Evolutionary conservation across 2,888 invertebrate species (phyloP).

Genomic region (Noctua comes): DNA sequence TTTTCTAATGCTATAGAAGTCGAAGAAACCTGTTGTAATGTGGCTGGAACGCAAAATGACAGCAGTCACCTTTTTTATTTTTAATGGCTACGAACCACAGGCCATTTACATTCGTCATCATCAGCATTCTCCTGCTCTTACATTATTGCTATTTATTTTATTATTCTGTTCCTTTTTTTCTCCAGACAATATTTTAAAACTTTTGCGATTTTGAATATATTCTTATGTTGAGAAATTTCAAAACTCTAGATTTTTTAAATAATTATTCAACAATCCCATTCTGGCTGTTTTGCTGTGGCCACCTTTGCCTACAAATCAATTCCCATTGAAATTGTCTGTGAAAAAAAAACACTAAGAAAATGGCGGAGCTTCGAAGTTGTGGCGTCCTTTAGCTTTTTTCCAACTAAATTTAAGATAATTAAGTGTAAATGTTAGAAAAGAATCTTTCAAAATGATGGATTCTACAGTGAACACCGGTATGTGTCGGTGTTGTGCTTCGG

Average conservation of each 20-base stretch:
- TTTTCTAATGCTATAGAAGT: background rate
- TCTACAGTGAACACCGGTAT: conserved; percentile 76
- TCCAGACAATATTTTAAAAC: rapidly evolving
- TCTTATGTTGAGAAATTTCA: background rate
- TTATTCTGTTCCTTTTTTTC: background rate
- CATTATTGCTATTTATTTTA: background rate
- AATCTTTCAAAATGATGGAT: conserved; percentile 77
- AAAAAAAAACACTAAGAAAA: conserved; percentile 71
- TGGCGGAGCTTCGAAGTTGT: conserved; percentile 76
- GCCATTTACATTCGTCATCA: background rate
- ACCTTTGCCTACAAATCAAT: conserved; percentile 40
- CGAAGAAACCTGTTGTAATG: background rate
- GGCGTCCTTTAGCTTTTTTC: conserved; percentile 73
- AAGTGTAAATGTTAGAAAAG: conserved; percentile 69
- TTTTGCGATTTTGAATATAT: rapidly evolving
- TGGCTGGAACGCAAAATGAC: conserved; percentile 35
- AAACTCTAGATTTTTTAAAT: background rate
- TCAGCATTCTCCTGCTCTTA: background rate
- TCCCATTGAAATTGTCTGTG: background rate
- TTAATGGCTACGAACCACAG: background rate
- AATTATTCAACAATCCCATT: background rate
- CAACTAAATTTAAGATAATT: conserved; percentile 52
- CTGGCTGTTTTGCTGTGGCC: background rate
- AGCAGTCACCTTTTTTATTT: conserved; percentile 14
- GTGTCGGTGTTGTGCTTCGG: conserved; percentile 87